Evolutionary conservation across 2,797 vertebrate species (phyloP), one percentile per base, ranked within the genome.

Genomic region (Megaceryle alcyon): DNA sequence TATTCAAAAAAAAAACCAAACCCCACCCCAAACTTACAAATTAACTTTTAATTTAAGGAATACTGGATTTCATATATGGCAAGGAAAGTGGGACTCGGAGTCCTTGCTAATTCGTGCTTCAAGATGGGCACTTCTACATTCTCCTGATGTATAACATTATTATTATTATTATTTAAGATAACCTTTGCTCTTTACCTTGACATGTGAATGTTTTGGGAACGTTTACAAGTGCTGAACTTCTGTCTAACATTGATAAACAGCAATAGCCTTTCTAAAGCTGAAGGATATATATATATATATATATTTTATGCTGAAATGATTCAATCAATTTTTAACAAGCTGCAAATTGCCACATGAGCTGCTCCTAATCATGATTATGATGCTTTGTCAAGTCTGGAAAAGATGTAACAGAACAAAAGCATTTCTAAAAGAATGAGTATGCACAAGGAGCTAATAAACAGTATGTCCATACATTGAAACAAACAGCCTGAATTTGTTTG

Each of bases 301-400:
- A 5, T 35, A 44, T 73, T 43, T 96, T 54, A 75, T 5, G 17
- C 10, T 93, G 43, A 39, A 85, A 77, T 46, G 29, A 91, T 53
- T 86, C 39, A 81, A 95, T 57, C 10, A 9, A 72, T 72, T 89
- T 86, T 69, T 90, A 76, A 83, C 44, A 86, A 91, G 82, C 70
- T 78, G 22, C 20, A 69, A 56, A 72, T 21, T 78, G 43, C 35
- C 87, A 79, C 43, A 39, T 1, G 22, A 88, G 76, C 85, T 92
- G 61, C 66, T 86, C 85, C 57, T 78, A 65, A 76, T 82, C 56
- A 35, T 19, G 8, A 91, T 31, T 19, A 31, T 1, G 5, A 35
- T 61, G 63, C 63, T 92, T 79, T 79, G 63, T 79, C 66, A 92
- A 80, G 59, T 22, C 41, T 94, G 77, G 75, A 48, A 76, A 69